phyloP scores from a whole-genome alignment of 2,888 invertebrate species.

The Synergus japonicus region DNA sequence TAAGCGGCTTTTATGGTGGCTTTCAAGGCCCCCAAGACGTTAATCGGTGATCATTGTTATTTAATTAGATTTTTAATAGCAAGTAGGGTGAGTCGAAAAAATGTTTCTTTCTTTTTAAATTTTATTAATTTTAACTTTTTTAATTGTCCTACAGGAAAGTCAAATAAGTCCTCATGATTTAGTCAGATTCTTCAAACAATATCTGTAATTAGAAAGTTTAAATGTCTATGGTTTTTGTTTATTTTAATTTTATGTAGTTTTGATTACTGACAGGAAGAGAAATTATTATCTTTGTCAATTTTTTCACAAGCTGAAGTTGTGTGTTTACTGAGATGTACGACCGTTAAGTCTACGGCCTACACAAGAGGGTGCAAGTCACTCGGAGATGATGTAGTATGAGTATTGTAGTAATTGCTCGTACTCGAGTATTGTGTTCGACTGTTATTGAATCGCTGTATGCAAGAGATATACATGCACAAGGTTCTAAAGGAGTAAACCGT shows the following conservation, averaged over 20 bases:
- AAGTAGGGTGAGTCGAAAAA: no score
- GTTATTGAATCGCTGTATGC: slow-evolving; percentile 47
- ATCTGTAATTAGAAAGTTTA: no score
- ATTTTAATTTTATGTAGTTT: no score
- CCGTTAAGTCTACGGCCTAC: slow-evolving; percentile 4
- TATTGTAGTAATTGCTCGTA: slow-evolving; percentile 54
- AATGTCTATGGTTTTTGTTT: no score
- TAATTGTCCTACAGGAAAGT: no score
- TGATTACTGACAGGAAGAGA: neutral
- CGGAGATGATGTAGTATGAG: slow-evolving; percentile 49
- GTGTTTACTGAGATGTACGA: neutral
- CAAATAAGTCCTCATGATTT: no score
- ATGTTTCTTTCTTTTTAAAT: no score
- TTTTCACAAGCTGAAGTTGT: neutral
- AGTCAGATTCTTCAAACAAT: no score
- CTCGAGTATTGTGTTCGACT: slow-evolving; percentile 47
- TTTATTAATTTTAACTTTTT: no score
- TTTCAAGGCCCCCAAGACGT: neutral
- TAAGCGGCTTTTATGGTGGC: slow-evolving; percentile 2
- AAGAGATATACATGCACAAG: neutral
- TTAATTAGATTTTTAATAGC: neutral
- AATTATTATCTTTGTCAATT: neutral
- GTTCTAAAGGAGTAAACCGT: neutral
- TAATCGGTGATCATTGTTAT: neutral
- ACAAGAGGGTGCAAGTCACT: slow-evolving; percentile 43